phyloP scores from a whole-genome alignment of 2,888 invertebrate genomes.

The Psococerastis gibbosa region DNA sequence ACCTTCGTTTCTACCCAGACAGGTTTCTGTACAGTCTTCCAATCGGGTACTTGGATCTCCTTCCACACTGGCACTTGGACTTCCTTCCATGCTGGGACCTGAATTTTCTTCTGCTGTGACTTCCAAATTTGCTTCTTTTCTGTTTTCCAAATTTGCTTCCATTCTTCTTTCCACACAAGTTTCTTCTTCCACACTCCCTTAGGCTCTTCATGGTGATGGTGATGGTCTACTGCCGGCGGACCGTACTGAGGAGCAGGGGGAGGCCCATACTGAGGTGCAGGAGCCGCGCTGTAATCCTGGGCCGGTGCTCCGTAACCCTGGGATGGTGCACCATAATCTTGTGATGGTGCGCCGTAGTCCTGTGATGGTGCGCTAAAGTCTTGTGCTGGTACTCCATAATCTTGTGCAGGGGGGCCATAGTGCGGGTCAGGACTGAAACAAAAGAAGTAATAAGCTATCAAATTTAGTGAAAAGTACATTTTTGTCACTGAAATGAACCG shows the following conservation, averaged over 20 bases:
- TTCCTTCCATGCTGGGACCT: slow-evolving; percentile 34
- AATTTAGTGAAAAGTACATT: not conserved
- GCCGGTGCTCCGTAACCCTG: not conserved
- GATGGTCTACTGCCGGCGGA: slow-evolving; percentile 16
- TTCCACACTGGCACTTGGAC: slow-evolving; percentile 47
- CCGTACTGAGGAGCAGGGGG: slow-evolving; percentile 19
- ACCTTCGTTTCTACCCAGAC: slow-evolving; percentile 49
- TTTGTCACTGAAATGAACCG: too few relatives aligned
- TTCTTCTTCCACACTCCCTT: slow-evolving; percentile 65
- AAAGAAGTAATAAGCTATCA: slow-evolving; percentile 12
- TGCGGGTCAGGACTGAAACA: slow-evolving; percentile 20
- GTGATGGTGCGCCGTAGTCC: too few relatives aligned
- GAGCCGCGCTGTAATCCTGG: too few relatives aligned
- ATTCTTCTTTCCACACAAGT: slow-evolving; percentile 61
- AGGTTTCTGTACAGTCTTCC: slow-evolving; percentile 56
- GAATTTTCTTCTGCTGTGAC: slow-evolving; percentile 52
- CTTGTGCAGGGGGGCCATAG: slow-evolving; percentile 18
- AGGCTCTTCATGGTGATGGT: slow-evolving; percentile 33
- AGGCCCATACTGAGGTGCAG: too few relatives aligned
- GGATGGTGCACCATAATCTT: too few relatives aligned
- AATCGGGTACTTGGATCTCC: slow-evolving; percentile 56
- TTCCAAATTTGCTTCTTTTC: slow-evolving; percentile 56
- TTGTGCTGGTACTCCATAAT: slow-evolving; percentile 15
- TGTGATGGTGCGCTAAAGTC: too few relatives aligned
- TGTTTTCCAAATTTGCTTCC: slow-evolving; percentile 50